Evolutionary conservation across 2,113 vertebrate genomes (phyloP), one percentile per base, ranked within the genome.

Genomic region (Prolemur simus): DNA sequence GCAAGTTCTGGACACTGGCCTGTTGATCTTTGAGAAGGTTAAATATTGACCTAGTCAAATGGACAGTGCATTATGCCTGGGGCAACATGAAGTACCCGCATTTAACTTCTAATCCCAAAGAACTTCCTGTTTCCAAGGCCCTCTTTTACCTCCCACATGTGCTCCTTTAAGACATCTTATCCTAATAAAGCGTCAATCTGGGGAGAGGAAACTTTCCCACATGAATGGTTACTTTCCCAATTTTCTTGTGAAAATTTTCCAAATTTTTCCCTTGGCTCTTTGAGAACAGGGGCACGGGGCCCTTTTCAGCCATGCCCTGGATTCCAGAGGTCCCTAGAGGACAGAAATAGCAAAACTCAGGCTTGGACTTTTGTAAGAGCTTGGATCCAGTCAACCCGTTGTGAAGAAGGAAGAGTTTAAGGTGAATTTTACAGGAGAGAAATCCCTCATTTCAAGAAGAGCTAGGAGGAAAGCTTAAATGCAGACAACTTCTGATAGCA

Each of bases 21-120:
- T 89, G 49, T 42, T 96, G 95, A 96, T 97, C 91, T 95, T 97
- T 92, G 56, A 66, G 11, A 95, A 94, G 89, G 96, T 8, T 85
- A n/a, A 95, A 66, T 17, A 37, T 76, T 8, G 73, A 47, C 64
- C 84, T 95, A 45, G 94, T 90, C 49, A 90, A 63, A 37, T 49
- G 88, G 94, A 90, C 95, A 95, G 82, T 11, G 29, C 69, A 56
- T 95, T 27, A 91, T 91, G 88, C 93, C 84, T 29, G 76, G 71
- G 56, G 56, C 8, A 96, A n/a, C 42, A 15, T 86, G 86, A 94
- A 54, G 84, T 74, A 69, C 91, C 76, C 52, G 94, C 49, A 73
- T 92, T 96, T 93, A 96, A 80, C 80, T 86, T 95, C 77, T 13
- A 56, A 23, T 39, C 83, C 86, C 63, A 69, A 91, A 56, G 13